These are phyloP conservation scores for Falco rusticolus DNA, from an alignment of 2,797 vertebrate genomes.

Conservation along the genomic window DNA sequence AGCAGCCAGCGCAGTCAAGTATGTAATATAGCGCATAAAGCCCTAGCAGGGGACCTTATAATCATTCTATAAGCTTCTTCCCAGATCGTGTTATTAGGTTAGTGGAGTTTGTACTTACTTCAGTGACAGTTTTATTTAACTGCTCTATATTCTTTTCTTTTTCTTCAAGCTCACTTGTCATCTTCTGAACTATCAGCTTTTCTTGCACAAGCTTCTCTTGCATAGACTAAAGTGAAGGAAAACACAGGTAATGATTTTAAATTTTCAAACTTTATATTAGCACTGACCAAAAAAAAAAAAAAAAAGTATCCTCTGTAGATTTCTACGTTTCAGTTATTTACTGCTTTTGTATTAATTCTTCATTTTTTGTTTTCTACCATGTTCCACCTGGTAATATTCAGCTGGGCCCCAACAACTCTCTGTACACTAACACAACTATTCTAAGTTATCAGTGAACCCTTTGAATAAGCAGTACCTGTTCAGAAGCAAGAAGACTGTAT, in stretches of 20 bases:
- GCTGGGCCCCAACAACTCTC: neutral
- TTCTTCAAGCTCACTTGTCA: constrained; percentile 78
- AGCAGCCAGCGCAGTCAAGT: neutral
- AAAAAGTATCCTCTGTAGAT: neutral
- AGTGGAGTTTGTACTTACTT: constrained; percentile 78
- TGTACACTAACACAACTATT: neutral
- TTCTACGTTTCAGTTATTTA: neutral
- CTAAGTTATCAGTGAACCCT: neutral
- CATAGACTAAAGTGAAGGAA: constrained; percentile 75
- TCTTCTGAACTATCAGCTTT: constrained; percentile 75
- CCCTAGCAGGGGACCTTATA: neutral
- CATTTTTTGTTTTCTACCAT: neutral
- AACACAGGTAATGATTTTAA: neutral
- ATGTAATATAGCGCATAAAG: neutral
- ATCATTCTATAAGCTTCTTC: neutral
- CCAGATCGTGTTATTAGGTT: neutral
- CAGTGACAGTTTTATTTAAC: constrained; percentile 76
- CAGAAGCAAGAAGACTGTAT: neutral
- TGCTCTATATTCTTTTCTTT: constrained; percentile 77
- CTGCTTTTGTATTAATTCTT: neutral
- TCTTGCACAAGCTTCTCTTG: constrained; percentile 83
- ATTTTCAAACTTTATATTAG: neutral
- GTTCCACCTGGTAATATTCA: neutral
- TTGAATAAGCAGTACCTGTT: neutral
- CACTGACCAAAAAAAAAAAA: neutral